These are phyloP conservation scores for Caenorhabditis doughertyi DNA, from an alignment of 2,888 invertebrate genomes.

Conservation along the genomic window DNA sequence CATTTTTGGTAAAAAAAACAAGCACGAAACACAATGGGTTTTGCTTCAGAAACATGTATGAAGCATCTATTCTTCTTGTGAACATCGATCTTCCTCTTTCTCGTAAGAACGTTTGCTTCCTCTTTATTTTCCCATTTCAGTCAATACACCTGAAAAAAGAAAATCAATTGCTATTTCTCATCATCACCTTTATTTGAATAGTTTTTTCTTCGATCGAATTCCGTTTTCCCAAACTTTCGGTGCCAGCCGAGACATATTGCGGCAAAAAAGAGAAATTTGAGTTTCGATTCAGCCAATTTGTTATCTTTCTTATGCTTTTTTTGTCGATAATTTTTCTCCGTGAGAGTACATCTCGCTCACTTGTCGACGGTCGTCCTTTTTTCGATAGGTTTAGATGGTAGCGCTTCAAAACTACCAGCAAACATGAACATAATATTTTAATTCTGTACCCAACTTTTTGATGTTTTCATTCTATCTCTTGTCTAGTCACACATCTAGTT, in stretches of 20 bases:
- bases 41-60: too few relatives aligned
- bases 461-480: slow-evolving; percentile 3
- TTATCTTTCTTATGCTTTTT: slow-evolving; percentile 42
- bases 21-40: too few relatives aligned
- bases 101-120: too few relatives aligned
- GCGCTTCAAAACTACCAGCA: slow-evolving; percentile 4
- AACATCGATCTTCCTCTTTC: too few relatives aligned
- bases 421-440: slow-evolving; percentile 6
- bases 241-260: slow-evolving; percentile 32
- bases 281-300: slow-evolving; percentile 24
- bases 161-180: not conserved
- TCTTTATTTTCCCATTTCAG: too few relatives aligned
- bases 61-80: too few relatives aligned
- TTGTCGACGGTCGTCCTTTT: slow-evolving; percentile 24
- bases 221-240: slow-evolving; percentile 2
- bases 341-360: slow-evolving; percentile 41
- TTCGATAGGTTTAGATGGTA: slow-evolving; percentile 20
- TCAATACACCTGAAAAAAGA: too few relatives aligned
- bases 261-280: slow-evolving; percentile 21
- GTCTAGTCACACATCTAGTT: not conserved
- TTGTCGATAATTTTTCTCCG: slow-evolving; percentile 35
- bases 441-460: not conserved
- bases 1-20: too few relatives aligned
- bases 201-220: slow-evolving; percentile 10
- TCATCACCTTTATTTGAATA: slow-evolving; percentile 25